These are phyloP conservation scores for Nipponia nippon DNA, from an alignment of 2,113 vertebrate species.

Conservation along the genomic window DNA sequence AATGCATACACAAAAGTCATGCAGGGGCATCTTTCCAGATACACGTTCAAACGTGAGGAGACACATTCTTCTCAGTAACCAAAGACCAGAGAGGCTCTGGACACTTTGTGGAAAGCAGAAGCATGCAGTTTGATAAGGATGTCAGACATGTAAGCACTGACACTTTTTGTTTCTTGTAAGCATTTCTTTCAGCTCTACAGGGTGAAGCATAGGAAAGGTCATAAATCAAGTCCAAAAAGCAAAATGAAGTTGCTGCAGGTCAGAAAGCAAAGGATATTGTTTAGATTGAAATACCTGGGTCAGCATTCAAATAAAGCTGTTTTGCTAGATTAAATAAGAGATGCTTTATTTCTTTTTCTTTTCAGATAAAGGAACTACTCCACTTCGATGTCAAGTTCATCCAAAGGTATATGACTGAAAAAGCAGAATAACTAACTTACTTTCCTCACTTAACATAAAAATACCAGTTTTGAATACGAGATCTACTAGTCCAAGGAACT, in stretches of 20 bases:
- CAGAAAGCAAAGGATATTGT: neutral
- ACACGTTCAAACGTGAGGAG: neutral
- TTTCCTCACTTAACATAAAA: neutral
- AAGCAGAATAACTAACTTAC: neutral
- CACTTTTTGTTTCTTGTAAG: neutral
- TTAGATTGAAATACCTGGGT: neutral
- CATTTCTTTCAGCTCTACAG: neutral
- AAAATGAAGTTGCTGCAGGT: neutral
- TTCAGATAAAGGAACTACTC: neutral
- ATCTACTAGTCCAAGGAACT: neutral
- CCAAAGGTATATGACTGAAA: neutral
- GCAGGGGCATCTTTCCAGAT: neutral
- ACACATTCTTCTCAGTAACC: neutral
- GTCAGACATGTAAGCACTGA: neutral
- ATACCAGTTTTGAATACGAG: neutral
- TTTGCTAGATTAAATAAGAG: neutral
- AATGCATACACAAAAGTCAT: rapidly evolving
- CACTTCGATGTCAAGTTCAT: neutral
- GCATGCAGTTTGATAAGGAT: neutral
- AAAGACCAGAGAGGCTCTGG: neutral
- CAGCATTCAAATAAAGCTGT: neutral
- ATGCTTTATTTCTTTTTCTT: neutral
- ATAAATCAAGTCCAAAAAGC: neutral
- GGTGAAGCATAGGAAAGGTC: neutral
- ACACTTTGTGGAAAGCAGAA: neutral